Evolutionary conservation across 2,113 vertebrate genomes (phyloP), one percentile per base, ranked within the genome.

Genomic region (Corythoichthys haematopterus): DNA sequence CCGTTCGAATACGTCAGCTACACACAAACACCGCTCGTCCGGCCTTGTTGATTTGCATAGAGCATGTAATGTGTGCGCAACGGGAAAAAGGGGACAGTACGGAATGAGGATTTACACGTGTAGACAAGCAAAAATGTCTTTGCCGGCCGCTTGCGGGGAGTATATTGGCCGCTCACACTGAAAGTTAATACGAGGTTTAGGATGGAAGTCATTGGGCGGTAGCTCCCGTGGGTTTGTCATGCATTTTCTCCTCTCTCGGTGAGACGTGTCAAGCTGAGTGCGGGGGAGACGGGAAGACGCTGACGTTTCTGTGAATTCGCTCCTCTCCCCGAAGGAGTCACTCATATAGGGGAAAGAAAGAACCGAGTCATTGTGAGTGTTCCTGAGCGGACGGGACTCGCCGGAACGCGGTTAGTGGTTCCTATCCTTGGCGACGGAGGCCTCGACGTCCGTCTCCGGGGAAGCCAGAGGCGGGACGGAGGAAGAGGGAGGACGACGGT

Each of bases 11-110:
- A 47, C 66, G 65, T 80, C 73, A 69, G 79, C 70, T 56, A 38
- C 72, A 59, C 64, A 65, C 48, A 36, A 36, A 15, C 3, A 36
- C 33, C 33, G 13, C 55, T 57, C 35, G 33, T 36, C 64, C 47
- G 38, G 35, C 35, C 16, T 38, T 16, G 13, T 6, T 70, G 77
- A 84, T 88, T 91, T 93, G 88, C 91, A 90, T 90, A 91, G 88
- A 83, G 81, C 74, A 76, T 90, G 85, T 88, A 69, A 85, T 80
- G 80, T 81, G 81, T 84, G 80, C 79, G 84, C 76, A 85, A 73
- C 70, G 20, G 46, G 73, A 70, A 71, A 76, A 77, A 6, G 33
- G 52, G 20, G 70, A 71, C 65, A 16, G 65, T 66, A 69, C 66
- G 20, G 74, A 63, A 75, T 80, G 80, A 70, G 68, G 75, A 68